A percentile compares a stretch with the other conserved stretches of the same genome.
Evolutionary conservation across 2,888 invertebrate genomes (phyloP).

Genomic region (Drosophila merina): DNA sequence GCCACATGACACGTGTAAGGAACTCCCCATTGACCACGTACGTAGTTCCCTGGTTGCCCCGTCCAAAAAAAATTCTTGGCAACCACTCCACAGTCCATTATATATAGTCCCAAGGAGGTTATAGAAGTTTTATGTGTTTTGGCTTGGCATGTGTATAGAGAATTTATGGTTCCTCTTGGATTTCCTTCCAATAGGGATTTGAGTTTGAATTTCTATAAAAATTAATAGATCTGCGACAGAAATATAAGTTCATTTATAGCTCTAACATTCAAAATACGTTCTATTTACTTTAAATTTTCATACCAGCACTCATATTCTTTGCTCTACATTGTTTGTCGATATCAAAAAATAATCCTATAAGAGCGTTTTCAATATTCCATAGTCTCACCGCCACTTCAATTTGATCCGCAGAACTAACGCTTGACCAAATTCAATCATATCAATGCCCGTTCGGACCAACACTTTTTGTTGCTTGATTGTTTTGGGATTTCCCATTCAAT

Average conservation of each 20-base stretch:
- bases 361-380: neutral
- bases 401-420: conserved; percentile 15
- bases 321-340: too few species aligned
- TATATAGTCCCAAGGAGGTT: conserved; percentile 63
- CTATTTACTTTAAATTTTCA: neutral
- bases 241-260: neutral
- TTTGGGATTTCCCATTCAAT: conserved; percentile 62
- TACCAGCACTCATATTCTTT: too few species aligned
- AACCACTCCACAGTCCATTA: conserved; percentile 37
- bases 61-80: conserved; percentile 26
- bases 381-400: neutral
- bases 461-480: conserved; percentile 53
- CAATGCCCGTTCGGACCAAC: conserved; percentile 21
- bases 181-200: conserved; percentile 12
- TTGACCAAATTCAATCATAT: conserved; percentile 20
- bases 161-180: conserved; percentile 64
- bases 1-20: conserved; percentile 38
- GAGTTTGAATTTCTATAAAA: conserved; percentile 10
- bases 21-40: conserved; percentile 62
- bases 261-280: conserved; percentile 4
- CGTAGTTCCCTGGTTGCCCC: conserved; percentile 3
- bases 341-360: neutral
- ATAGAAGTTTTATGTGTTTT: conserved; percentile 48
- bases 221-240: too few species aligned
- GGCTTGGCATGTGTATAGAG: conserved; percentile 43